Conservation (phyloP, 1,140 invertebrate genomes). For the Temnothorax curvispinosus region DNA sequence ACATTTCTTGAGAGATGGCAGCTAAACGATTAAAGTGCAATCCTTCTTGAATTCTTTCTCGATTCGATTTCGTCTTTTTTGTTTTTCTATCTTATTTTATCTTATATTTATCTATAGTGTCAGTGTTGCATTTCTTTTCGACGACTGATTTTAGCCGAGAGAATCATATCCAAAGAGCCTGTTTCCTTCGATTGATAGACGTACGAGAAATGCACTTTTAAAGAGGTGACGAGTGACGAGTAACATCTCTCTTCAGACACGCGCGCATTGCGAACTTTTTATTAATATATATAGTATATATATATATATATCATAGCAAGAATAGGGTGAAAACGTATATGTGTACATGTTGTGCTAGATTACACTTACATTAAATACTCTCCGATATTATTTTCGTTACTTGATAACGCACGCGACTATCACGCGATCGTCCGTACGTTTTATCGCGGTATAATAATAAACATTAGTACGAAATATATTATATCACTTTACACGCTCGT, state of each 20-base stretch:
- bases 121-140: not conserved
- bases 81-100: not conserved
- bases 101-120: not conserved
- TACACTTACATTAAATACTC: constrained; percentile 22
- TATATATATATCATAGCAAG: not conserved
- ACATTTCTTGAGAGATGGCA: not conserved
- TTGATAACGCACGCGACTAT: constrained; percentile 1
- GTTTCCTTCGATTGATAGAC: constrained; percentile 15
- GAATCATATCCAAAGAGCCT: constrained; percentile 9
- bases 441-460: not conserved
- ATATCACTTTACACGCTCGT: constrained; percentile 23
- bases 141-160: not conserved
- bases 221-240: not conserved
- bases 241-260: not conserved
- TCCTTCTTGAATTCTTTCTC: not conserved
- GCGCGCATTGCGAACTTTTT: constrained; percentile 8
- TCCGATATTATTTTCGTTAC: constrained; percentile 24
- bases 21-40: not conserved
- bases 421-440: not conserved
- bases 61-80: not conserved
- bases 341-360: constrained; percentile 31
- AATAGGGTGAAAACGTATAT: constrained; percentile 14
- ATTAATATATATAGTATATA: not conserved
- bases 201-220: constrained; percentile 7
- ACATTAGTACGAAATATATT: constrained; percentile 19